These are phyloP conservation scores for Rostratula benghalensis DNA, from an alignment of 2,113 vertebrate species.

Conservation along the genomic window DNA sequence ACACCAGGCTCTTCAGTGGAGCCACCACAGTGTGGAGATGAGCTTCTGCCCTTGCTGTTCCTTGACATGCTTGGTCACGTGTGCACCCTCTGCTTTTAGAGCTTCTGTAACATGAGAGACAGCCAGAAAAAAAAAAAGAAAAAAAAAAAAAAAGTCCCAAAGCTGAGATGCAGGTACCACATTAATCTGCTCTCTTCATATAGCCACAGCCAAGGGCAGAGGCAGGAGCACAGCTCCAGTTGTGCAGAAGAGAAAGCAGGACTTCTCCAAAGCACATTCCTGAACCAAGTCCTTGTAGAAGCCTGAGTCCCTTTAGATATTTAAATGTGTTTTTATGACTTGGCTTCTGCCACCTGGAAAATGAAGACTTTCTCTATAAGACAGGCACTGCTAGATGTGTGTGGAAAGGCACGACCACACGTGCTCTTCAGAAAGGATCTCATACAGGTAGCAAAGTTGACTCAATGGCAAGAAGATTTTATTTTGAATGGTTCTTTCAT, in stretches of 20 bases:
- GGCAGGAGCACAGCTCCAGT: background rate
- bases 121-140: background rate
- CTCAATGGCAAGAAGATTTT: background rate
- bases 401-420: background rate
- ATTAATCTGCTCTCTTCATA: rapidly evolving
- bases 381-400: background rate
- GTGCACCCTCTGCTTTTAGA: background rate
- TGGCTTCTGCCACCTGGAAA: background rate
- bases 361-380: background rate
- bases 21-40: rapidly evolving
- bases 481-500: background rate
- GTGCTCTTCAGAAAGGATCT: rapidly evolving
- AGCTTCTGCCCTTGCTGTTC: background rate
- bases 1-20: rapidly evolving
- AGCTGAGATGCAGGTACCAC: background rate
- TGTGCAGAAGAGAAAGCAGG: background rate
- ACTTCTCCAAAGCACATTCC: background rate
- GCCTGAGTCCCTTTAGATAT: background rate
- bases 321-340: background rate
- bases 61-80: rapidly evolving
- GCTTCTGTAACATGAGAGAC: background rate
- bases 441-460: background rate
- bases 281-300: background rate
- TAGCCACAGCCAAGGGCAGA: background rate
- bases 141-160: background rate